phyloP scores from a whole-genome alignment of 2,797 vertebrate genomes.

The Threskiornis aethiopicus region DNA sequence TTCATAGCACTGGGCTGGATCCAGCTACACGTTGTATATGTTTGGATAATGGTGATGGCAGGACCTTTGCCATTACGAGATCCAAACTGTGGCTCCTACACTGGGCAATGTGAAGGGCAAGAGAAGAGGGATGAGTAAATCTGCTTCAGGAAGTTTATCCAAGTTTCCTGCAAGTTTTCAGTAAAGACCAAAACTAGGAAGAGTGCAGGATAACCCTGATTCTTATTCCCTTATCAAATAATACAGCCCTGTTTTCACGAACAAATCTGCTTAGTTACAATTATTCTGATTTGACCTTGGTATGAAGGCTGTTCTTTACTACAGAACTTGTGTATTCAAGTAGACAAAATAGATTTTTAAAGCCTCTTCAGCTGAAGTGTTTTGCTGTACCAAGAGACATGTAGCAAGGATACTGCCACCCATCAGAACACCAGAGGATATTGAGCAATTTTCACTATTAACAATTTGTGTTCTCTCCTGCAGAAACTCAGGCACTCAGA shows the following conservation, averaged over 20 bases:
- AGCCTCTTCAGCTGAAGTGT: conserved; percentile 40
- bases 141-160: neutral
- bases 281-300: neutral
- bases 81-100: neutral
- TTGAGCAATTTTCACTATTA: neutral
- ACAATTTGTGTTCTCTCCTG: neutral
- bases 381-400: neutral
- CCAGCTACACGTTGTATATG: neutral
- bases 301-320: neutral
- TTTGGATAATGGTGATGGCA: neutral
- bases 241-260: neutral
- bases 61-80: neutral
- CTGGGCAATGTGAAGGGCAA: neutral
- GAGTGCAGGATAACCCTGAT: neutral
- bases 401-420: neutral
- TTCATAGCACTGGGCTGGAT: neutral
- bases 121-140: neutral
- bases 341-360: conserved; percentile 24
- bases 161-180: neutral
- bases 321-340: neutral
- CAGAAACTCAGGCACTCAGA: neutral
- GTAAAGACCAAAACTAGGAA: neutral
- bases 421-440: neutral
- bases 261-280: neutral
- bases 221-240: neutral